Base-by-base conservation (phyloP, 1,140 invertebrate genomes). In the Tetragnatha versicolor region DNA sequence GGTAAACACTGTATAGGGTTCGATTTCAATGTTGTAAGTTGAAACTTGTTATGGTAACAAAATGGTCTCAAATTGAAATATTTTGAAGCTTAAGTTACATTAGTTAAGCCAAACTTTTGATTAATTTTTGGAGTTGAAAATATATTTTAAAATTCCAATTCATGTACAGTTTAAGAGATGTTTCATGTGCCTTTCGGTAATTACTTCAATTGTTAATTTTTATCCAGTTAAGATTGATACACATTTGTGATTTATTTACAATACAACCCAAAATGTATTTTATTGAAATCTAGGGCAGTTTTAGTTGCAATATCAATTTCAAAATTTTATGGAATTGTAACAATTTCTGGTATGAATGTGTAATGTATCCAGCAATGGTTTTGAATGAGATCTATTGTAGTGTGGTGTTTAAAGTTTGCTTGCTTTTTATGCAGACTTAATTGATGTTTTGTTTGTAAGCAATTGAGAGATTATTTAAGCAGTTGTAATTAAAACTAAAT, bases 391-490 rank as follows among this genome's bases (percentile, higher is more conserved):
- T 27, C 14, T 61, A 22, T 45, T 42, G 39, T 75, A 49, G 58
- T 61, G 39, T 49, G 29, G 49, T 75, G 58, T 75, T 61, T 58
- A n/a, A 61, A 33, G 35, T 61, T 73, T 63, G 55, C 72, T 58
- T 61, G 70, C 70, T 75, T 61, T n/a, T 45, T 75, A 49, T 63
- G 72, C 33, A 63, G 39, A 49, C 25, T 45, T 47, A n/a, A 31
- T 37, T 42, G 12, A 61, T 75, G 58, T 63, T 63, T 37, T 75
- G 72, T 75, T 73, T 73, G 72, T 75, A 33, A 47, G 58, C 25
- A 63, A 61, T 58, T 75, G 39, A 75, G 72, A 75, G 72, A 75
- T 75, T 75, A 75, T 75, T 75, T 75, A 75, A 60, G 65, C 65
- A 68, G 65, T 68, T 68, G 65, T 51, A 58, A 73, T 58, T 73